Evolutionary conservation across 2,797 vertebrate genomes (phyloP), one percentile per base, ranked within the genome.

Genomic region (Micrastur ruficollis): DNA sequence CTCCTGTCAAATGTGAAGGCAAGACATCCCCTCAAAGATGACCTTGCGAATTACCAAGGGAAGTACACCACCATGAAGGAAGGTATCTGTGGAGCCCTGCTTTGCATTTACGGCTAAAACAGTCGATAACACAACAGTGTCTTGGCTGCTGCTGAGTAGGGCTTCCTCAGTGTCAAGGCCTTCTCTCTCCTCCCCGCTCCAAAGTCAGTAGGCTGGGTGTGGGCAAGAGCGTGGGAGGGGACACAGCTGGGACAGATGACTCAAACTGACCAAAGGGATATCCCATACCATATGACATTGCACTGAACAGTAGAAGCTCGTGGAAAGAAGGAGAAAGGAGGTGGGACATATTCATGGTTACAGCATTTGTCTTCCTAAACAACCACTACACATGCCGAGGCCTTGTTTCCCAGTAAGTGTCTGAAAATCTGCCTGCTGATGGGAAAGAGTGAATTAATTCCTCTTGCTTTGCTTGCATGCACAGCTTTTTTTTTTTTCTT

Each of bases 361-460:
- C 15, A 17, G 32, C 18, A 62, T 63, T 58, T 59, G 40, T 50
- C 40, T 72, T 78, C 34, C 56, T 5, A 11, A 38, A 26, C 8
- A 74, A 66, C 7, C 36, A 19, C n/a, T 44, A 13, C 27, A 20
- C 0, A 0, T 67, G 49, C 20, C 72, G 50, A 73, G 44, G 9
- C 6, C 65, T 29, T 56, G 42, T 58, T 72, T 62, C 42, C 52
- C 19, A 36, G 32, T 20, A 52, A 61, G 23, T 36, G 34, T 22
- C 74, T 62, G 49, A 34, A 62, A 72, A 76, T 38, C 8, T 4
- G 5, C 9, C 9, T 44, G 32, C 18, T 70, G 36, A 68, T 81
- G 36, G 23, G 17, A 32, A 63, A 50, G 22, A 44, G 27, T 12
- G 25, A 56, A 42, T 32, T 3, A 49, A 71, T 21, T 34, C 25